A percentile compares a stretch with the other conserved stretches of the same genome.
Conservation (phyloP, 2,797 vertebrate genomes). For the Lacerta agilis region DNA sequence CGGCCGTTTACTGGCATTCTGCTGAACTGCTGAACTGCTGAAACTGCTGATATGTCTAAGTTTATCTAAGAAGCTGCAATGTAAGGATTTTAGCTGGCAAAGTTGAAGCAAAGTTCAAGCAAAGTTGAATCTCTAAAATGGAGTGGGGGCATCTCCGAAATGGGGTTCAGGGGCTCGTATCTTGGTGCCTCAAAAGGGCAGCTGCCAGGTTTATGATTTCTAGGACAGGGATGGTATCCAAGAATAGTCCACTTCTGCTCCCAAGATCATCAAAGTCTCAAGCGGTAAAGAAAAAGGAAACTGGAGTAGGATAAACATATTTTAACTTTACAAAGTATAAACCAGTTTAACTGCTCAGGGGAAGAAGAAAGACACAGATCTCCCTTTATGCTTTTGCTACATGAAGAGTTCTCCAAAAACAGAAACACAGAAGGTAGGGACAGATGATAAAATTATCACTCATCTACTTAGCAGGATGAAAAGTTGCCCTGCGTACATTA, state of each 20-base stretch:
- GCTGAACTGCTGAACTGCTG: no score
- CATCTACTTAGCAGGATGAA: neutral
- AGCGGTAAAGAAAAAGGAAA: fast-evolving
- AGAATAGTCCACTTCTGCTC: conserved; percentile 43
- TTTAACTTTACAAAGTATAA: neutral
- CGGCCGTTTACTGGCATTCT: no score
- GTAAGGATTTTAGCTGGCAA: no score
- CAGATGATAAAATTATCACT: neutral
- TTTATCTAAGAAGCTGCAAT: no score
- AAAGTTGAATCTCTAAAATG: no score
- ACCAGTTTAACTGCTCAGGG: neutral
- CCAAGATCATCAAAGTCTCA: conserved; percentile 4
- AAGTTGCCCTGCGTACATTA: neutral
- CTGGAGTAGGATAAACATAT: neutral
- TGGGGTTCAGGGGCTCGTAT: no score
- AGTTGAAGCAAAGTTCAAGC: no score
- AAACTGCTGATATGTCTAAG: no score
- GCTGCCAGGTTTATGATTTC: conserved; percentile 59
- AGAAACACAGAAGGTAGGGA: neutral
- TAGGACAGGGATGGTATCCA: conserved; percentile 42
- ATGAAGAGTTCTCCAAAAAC: neutral
- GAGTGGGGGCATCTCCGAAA: no score
- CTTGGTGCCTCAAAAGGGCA: no score
- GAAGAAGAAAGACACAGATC: neutral
- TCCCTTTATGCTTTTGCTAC: neutral